Base-by-base conservation (phyloP, 2,113 vertebrate genomes). In the Acrocephalus arundinaceus region DNA sequence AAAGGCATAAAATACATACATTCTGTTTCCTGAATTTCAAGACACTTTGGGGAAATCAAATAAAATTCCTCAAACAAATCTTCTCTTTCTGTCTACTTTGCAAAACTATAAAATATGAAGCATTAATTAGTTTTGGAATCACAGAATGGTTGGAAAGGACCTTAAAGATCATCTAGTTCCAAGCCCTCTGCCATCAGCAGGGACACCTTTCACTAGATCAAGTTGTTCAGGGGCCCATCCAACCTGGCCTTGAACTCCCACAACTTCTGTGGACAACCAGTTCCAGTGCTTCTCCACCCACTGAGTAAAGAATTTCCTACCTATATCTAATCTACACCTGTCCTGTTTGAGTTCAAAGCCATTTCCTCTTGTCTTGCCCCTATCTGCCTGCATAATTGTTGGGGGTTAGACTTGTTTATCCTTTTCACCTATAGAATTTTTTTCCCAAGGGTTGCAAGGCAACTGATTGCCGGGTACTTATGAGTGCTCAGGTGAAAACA, bases 141-240 rank as follows among this genome's bases (percentile, higher is more conserved):
- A 51, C 16, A 43, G 25, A 59, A 59, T 35, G 31, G 54, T 59
- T 76, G 25, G 37, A 86, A 1, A 0, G 25, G 37, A 59, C 20
- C 13, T 67, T 43, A 18, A 21, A 59, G 24, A 59, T 43, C 13
- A 51, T 37, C 16, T 9, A 22, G 25, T 22, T 67, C 72, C 21
- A 76, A 25, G 1, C 2, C 11, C 7, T 13, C 25, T 43, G 31
- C 33, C 0, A 0, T 22, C 5, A 59, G 45, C 37, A 51, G 30
- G 13, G 61, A 76, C 16, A 31, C 6, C 10, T 43, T 51, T 24
- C 62, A 85, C 35, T 30, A 51, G 16, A 43, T 24, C 10, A 85
- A 13, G 20, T 21, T 67, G 20, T n/a, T 58, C 43, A 58, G 35
- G 20, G 20, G 16, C 20, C 12, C 35, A 41, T 16, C 24, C 51